Base-by-base conservation (phyloP, 2,888 invertebrate species). In the Neoscelio sp. region DNA sequence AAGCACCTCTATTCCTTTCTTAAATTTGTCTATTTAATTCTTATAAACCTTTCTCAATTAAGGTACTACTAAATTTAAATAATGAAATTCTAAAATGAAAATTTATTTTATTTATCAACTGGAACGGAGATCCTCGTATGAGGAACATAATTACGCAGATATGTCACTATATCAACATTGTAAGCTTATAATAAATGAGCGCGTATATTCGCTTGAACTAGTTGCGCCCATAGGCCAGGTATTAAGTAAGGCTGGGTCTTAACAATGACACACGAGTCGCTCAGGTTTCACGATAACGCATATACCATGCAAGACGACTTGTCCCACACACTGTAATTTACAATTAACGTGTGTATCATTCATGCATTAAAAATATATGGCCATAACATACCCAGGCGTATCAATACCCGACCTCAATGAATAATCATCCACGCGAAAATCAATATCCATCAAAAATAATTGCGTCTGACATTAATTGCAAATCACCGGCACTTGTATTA, bases 171-270 rank as follows among this genome's bases (percentile, higher is more conserved):
- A 71, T 54, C 62, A 62, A 17, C 50, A 18, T 26, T 17, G 74
- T 65, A 42, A 58, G 65, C 58, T 74, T 38, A 48, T 42, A 58
- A 65, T 65, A 64, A 74, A 64, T 58, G 65, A 74, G 58, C 74
- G 58, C 74, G 42, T 74, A 65, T 65, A 65, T 65, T 56, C 74
- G 42, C 65, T 65, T 65, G 65, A 74, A 65, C 65, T 74, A 65
- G 74, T 58, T 58, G 65, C 50, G 30, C 30, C 42, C 33, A 38
- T 58, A 56, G 74, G 30, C 46, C 65, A 50, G 33, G 46, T 28
- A 73, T 64, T 73, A 73, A 73, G 42, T 60, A 52, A 62, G 26
- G 26, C 23, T 40, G 26, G 33, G 50, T 42, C 52, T 71, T 71
- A 70, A 71, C 62, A 71, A 62, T 71, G 44, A 62, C 52, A 62